These are phyloP conservation scores for Phyllostomus discolor DNA, from an alignment of 2,113 vertebrate species.

Conservation along the genomic window DNA sequence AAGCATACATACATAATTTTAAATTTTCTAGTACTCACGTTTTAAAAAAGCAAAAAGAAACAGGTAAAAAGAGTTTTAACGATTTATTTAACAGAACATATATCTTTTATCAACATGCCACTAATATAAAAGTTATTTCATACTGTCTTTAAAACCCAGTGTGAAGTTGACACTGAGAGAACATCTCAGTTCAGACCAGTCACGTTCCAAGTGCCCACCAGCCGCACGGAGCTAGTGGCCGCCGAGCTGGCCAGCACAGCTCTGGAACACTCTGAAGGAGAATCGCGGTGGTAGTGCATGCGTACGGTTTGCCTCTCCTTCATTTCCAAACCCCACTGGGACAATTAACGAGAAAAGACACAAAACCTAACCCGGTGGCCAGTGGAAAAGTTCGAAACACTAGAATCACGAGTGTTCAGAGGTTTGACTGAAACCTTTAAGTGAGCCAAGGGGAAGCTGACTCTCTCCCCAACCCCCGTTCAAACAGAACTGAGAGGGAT, in stretches of 20 bases:
- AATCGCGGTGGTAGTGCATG: neutral
- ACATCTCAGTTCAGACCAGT: neutral
- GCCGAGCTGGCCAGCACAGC: neutral
- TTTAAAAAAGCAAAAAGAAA: neutral
- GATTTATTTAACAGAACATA: neutral
- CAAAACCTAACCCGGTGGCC: neutral
- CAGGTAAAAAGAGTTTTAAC: neutral
- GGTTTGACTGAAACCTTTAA: neutral
- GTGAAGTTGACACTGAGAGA: neutral
- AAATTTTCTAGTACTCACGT: neutral
- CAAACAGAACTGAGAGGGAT: constrained; percentile 47
- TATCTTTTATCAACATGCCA: neutral
- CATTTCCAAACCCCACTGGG: neutral
- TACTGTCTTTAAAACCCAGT: neutral
- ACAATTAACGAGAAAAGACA: neutral
- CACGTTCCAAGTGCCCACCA: neutral
- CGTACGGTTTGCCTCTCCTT: neutral
- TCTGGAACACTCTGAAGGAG: neutral
- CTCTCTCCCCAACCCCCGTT: neutral
- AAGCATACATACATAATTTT: neutral
- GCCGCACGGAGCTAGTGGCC: neutral
- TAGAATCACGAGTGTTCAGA: neutral
- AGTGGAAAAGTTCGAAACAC: neutral
- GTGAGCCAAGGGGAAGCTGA: constrained; percentile 13
- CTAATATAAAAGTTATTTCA: neutral